Evolutionary conservation across 2,888 invertebrate species (phyloP).

Genomic region (Agrochola litura): DNA sequence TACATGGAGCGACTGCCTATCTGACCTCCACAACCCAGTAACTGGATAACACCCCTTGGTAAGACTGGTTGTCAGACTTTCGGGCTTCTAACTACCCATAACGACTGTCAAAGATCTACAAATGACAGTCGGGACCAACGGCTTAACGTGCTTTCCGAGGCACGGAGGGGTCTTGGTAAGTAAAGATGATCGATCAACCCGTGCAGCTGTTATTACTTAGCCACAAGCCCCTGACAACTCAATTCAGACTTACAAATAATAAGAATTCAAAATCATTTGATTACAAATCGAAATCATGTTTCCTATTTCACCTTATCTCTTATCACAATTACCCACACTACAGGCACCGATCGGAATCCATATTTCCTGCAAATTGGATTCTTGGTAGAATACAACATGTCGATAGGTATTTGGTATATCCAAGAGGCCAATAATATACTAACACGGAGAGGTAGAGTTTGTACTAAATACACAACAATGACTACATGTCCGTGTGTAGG

Average conservation of each 20-base stretch:
- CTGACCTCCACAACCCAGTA: too few relatives aligned
- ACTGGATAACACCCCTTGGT: too few relatives aligned
- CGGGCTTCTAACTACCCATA: too few relatives aligned
- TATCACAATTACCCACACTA: neutral
- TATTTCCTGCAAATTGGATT: slow-evolving; percentile 29
- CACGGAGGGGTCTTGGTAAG: too few relatives aligned
- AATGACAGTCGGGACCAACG: too few relatives aligned
- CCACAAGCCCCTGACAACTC: too few relatives aligned
- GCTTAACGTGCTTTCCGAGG: too few relatives aligned
- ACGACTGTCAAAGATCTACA: too few relatives aligned
- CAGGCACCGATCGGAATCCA: slow-evolving; percentile 17
- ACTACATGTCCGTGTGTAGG: neutral
- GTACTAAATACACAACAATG: neutral
- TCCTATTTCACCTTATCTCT: neutral
- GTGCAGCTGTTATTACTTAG: too few relatives aligned
- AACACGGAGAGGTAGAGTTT: neutral
- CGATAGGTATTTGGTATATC: slow-evolving; percentile 12
- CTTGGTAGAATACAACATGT: neutral
- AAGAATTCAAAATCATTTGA: neutral
- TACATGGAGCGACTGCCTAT: too few relatives aligned
- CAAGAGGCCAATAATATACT: neutral
- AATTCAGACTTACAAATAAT: neutral
- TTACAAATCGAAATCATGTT: neutral
- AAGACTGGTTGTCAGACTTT: too few relatives aligned
- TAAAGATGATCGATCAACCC: too few relatives aligned